Evolutionary conservation across 92 coral and sea anemone genomes (phyloP).

Genomic region (Phymanthus crucifer): DNA sequence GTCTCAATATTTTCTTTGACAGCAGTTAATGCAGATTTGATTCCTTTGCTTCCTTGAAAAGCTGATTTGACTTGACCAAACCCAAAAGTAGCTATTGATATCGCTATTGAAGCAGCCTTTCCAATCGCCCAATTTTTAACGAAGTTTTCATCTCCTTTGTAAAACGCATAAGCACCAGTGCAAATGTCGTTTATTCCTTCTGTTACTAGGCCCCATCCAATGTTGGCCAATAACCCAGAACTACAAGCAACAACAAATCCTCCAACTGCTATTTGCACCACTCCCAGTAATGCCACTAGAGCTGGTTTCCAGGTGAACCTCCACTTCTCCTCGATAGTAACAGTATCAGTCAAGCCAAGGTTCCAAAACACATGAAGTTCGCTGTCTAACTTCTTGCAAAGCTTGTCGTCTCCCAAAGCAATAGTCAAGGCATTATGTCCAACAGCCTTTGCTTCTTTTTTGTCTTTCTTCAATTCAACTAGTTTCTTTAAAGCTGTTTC

Average conservation of each 20-base stretch:
- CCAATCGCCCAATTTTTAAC: slow-evolving; percentile 9
- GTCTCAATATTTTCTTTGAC: slow-evolving; percentile 16
- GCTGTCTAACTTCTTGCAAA: not conserved
- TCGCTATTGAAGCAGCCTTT: not conserved
- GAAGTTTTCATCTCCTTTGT: slow-evolving; percentile 3
- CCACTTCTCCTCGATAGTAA: slow-evolving; percentile 3
- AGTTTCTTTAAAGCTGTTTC: not conserved
- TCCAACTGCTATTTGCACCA: slow-evolving; percentile 25
- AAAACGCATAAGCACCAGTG: slow-evolving; percentile 5
- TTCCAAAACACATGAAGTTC: slow-evolving; percentile 5
- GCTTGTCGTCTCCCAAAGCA: not conserved
- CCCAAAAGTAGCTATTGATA: not conserved
- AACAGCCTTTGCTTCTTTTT: not conserved
- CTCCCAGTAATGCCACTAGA: not conserved
- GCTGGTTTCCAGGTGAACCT: slow-evolving; percentile 3
- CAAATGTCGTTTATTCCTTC: slow-evolving; percentile 24
- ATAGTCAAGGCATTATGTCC: not conserved
- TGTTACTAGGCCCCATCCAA: slow-evolving; percentile 15
- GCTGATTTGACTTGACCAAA: not conserved
- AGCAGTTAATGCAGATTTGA: slow-evolving; percentile 14
- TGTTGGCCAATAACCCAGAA: slow-evolving; percentile 6
- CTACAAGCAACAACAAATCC: slow-evolving; percentile 9
- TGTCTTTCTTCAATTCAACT: not conserved
- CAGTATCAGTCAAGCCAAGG: slow-evolving; percentile 3
- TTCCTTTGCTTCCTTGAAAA: not conserved